phyloP scores from a whole-genome alignment of 2,113 vertebrate species.

The Ptilorrhoa leucosticta region DNA sequence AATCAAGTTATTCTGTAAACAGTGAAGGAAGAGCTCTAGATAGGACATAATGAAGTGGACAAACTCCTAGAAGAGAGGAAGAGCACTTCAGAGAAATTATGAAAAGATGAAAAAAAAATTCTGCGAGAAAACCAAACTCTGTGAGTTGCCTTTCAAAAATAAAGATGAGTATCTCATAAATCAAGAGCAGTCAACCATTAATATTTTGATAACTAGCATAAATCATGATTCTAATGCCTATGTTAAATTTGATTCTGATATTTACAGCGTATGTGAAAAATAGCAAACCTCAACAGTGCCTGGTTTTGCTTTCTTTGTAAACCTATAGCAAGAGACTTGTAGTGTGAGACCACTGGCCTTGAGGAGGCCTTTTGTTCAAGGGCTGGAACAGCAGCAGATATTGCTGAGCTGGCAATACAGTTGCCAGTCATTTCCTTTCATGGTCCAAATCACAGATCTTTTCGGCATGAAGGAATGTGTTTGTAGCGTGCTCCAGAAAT shows the following conservation, averaged over 20 bases:
- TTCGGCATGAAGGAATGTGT: rapidly evolving
- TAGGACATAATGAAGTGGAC: background rate
- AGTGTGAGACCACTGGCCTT: background rate
- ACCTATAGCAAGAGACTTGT: rapidly evolving
- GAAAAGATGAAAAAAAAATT: slow-evolving; percentile 44
- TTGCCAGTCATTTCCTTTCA: background rate
- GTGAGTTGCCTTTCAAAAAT: background rate
- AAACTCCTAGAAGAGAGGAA: background rate
- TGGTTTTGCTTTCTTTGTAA: background rate
- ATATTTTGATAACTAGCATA: background rate
- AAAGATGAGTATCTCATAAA: background rate
- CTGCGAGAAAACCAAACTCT: slow-evolving; percentile 40
- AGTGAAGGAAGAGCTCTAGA: slow-evolving; percentile 32
- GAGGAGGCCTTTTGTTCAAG: background rate
- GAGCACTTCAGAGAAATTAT: slow-evolving; percentile 9
- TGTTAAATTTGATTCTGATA: background rate
- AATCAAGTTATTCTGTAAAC: background rate
- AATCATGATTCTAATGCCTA: background rate
- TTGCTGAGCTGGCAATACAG: background rate
- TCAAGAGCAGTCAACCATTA: background rate
- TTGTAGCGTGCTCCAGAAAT: background rate
- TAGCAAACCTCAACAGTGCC: background rate
- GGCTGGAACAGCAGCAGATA: background rate
- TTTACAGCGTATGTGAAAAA: background rate
- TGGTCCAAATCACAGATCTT: background rate